Conservation (phyloP, 2,797 vertebrate genomes). For the Peromyscus aztecus region DNA sequence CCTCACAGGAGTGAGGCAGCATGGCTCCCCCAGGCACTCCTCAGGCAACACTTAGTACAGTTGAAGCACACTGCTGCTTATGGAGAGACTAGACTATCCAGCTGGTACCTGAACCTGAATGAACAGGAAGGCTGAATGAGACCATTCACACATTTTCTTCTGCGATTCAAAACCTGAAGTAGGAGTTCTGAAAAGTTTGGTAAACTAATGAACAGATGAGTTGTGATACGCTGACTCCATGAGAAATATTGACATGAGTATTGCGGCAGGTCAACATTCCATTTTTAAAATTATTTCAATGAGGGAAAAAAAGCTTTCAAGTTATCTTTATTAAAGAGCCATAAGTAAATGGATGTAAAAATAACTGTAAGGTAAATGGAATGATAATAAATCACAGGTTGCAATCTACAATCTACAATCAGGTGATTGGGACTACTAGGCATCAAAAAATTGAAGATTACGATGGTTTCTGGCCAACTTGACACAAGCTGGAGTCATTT, state of each 20-base stretch:
- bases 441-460: constrained; percentile 10
- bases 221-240: neutral
- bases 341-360: neutral
- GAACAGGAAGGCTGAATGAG: neutral
- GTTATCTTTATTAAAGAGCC: neutral
- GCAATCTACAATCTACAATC: constrained; percentile 29
- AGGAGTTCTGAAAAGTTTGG: neutral
- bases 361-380: constrained; percentile 13
- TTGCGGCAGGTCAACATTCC: neutral
- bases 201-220: neutral
- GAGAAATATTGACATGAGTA: neutral
- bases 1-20: neutral
- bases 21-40: no score
- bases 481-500: neutral
- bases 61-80: neutral
- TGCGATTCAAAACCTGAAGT: neutral
- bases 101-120: neutral
- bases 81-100: neutral
- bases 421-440: neutral
- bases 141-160: neutral
- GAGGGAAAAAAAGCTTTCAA: neutral
- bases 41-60: accelerated
- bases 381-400: neutral
- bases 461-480: neutral
- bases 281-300: neutral